Evolutionary conservation across 1,140 invertebrate genomes (phyloP).

Genomic region (Halesus radiatus): DNA sequence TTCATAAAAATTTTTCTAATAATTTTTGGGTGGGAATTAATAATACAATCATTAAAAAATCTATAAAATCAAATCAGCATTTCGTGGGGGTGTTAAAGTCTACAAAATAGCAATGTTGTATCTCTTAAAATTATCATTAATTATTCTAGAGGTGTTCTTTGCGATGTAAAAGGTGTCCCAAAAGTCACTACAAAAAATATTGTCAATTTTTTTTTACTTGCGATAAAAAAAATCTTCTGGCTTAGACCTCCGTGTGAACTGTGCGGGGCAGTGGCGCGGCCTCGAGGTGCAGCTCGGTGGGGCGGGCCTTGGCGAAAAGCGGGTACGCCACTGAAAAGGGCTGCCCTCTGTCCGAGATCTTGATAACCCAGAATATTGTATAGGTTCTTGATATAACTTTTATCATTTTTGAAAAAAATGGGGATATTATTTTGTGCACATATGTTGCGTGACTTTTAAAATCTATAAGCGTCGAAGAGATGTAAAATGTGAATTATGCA

Average conservation of each 20-base stretch:
- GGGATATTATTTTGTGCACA: too few species aligned
- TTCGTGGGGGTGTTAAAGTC: neutral
- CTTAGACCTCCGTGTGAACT: conserved; percentile 54
- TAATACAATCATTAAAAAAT: too few species aligned
- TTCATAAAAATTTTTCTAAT: too few species aligned
- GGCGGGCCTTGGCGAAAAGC: conserved; percentile 46
- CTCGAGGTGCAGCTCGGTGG: conserved; percentile 41
- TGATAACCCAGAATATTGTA: conserved; percentile 8
- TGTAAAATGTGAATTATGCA: too few species aligned
- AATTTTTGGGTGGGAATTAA: too few species aligned
- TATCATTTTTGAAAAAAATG: too few species aligned
- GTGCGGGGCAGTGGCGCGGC: conserved; percentile 35
- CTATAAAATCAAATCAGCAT: too few species aligned
- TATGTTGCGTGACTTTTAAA: too few species aligned
- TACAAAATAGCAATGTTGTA: conserved; percentile 22
- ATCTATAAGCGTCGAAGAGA: too few species aligned
- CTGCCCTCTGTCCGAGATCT: conserved; percentile 56
- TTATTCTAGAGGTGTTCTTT: conserved; percentile 16
- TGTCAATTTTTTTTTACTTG: conserved; percentile 32
- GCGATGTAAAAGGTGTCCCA: conserved; percentile 8
- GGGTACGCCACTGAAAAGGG: conserved; percentile 56
- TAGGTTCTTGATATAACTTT: too few species aligned
- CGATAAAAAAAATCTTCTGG: conserved; percentile 7
- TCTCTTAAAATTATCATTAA: neutral
- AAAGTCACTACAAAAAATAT: conserved; percentile 9